Conservation (phyloP, 2,888 invertebrate genomes). For the Caenorhabditis sp. region DNA sequence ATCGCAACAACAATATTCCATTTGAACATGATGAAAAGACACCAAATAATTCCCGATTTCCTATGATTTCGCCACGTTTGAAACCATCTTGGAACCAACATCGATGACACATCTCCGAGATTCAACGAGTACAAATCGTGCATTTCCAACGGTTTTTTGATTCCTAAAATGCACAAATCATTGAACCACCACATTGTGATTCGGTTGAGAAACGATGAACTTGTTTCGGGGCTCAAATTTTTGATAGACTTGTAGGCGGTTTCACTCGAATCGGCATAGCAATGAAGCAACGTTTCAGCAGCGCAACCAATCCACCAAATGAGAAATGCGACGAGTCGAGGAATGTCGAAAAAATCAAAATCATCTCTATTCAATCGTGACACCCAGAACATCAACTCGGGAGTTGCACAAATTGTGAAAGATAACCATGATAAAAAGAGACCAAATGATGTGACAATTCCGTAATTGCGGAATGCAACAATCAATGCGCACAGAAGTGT, state of each 20-base stretch:
- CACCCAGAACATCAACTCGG: conserved; percentile 66
- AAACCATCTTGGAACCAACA: conserved; percentile 65
- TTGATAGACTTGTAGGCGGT: conserved; percentile 53
- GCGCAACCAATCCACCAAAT: conserved; percentile 60
- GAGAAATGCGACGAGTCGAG: conserved; percentile 43
- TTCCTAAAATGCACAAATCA: conserved; percentile 59
- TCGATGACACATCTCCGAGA: conserved; percentile 60
- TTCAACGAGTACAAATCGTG: conserved; percentile 63
- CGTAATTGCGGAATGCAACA: conserved; percentile 83
- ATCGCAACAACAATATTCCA: conserved; percentile 66
- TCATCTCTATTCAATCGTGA: neutral
- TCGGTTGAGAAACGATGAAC: conserved; percentile 85
- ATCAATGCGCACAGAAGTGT: conserved; percentile 74
- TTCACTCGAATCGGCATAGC: conserved; percentile 56
- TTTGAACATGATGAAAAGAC: conserved; percentile 62
- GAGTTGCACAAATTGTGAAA: conserved; percentile 78
- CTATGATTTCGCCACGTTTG: conserved; percentile 44
- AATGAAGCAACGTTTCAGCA: conserved; percentile 57
- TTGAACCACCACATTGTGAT: conserved; percentile 90
- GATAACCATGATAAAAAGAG: conserved; percentile 90
- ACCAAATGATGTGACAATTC: conserved; percentile 85
- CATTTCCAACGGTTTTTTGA: conserved; percentile 64
- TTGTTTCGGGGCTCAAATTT: conserved; percentile 85
- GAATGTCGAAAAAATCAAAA: conserved; percentile 32
- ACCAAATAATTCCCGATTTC: conserved; percentile 35